Percentiles rank a stretch among this genome's conserved stretches.
phyloP scores from a whole-genome alignment of 2,797 vertebrate species.

The Nannoperca obscura region DNA sequence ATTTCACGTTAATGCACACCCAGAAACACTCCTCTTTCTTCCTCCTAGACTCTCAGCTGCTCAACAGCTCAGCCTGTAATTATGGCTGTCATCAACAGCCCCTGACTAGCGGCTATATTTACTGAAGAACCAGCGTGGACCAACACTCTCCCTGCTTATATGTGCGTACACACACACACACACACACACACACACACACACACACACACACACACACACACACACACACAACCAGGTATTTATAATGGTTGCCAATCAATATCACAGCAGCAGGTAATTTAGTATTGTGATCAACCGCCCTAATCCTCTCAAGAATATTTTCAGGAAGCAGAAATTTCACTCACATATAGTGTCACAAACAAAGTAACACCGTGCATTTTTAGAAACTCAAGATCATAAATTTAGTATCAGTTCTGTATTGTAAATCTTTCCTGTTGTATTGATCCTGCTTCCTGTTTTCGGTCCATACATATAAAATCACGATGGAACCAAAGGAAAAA shows the following conservation, averaged over 20 bases:
- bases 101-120: constrained; percentile 84
- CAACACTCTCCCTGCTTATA: constrained; percentile 8
- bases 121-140: constrained; percentile 55
- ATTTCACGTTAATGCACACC: no score
- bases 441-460: not conserved
- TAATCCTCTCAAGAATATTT: constrained; percentile 36
- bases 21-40: constrained; percentile 57
- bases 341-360: not conserved
- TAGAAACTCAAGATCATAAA: not conserved
- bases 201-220: constrained; percentile 8
- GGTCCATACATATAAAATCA: not conserved
- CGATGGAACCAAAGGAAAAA: not conserved
- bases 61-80: constrained; percentile 83
- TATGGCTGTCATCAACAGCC: constrained; percentile 85
- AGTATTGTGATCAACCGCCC: not conserved
- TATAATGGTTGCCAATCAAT: constrained; percentile 47
- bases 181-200: constrained; percentile 6
- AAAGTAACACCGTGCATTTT: not conserved
- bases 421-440: not conserved
- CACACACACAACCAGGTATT: constrained; percentile 29
- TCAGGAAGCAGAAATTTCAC: not conserved
- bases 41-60: constrained; percentile 78
- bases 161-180: constrained; percentile 6
- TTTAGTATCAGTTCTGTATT: not conserved
- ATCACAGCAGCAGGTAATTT: constrained; percentile 51